Evolutionary conservation across 2,888 invertebrate genomes (phyloP).

Genomic region (Epinotia ramella): DNA sequence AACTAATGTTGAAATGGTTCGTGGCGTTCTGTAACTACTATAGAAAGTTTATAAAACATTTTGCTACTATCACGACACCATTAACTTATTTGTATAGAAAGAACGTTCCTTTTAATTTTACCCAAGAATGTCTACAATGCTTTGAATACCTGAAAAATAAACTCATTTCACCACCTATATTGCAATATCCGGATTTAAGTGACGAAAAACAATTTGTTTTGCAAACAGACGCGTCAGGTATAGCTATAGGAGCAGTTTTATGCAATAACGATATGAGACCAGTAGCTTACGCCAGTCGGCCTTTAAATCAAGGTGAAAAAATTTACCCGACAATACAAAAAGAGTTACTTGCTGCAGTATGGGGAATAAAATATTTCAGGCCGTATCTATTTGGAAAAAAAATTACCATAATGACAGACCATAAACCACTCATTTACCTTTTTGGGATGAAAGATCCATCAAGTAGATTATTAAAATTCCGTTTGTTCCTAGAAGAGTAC

Average conservation of each 20-base stretch:
- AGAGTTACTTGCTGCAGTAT: conserved; percentile 38
- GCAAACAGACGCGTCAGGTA: conserved; percentile 13
- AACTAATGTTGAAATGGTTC: background rate
- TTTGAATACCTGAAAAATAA: conserved; percentile 6
- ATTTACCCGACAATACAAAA: conserved; percentile 28
- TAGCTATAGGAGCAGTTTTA: conserved; percentile 11
- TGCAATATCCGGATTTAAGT: conserved; percentile 27
- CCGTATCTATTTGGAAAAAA: conserved; percentile 46
- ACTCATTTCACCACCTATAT: conserved; percentile 20
- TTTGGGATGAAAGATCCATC: conserved; percentile 12
- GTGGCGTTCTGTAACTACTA: background rate
- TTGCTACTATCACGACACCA: conserved; percentile 10
- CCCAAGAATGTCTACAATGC: background rate
- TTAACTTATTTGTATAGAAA: conserved; percentile 12
- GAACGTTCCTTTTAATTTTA: background rate
- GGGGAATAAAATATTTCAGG: conserved; percentile 47
- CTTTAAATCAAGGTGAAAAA: conserved; percentile 15
- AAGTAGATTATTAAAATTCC: conserved; percentile 16
- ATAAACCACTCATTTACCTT: conserved; percentile 33
- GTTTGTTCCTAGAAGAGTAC: conserved; percentile 44
- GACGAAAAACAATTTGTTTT: conserved; percentile 16
- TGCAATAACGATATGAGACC: conserved; percentile 23
- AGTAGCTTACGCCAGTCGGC: conserved; percentile 31
- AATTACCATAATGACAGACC: too few relatives aligned
- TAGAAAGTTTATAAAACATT: conserved; percentile 5